A percentile compares a stretch with the other conserved stretches of the same genome.
These are phyloP conservation scores for Xestoiulus laeticollis DNA, from an alignment of 2,888 invertebrate genomes.

Conservation along the genomic window DNA sequence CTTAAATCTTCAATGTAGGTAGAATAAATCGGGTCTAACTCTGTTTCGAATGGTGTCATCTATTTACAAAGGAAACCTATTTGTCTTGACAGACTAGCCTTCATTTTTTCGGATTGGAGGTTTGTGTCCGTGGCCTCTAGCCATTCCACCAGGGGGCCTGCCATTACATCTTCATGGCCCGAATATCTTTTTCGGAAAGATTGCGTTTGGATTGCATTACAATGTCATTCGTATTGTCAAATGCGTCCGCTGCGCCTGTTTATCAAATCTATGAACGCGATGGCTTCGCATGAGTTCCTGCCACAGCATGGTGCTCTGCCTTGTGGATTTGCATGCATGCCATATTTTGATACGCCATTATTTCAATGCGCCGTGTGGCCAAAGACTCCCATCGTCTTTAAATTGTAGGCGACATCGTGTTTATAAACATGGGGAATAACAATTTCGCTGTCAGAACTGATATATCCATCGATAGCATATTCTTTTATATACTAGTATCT, in stretches of 20 bases:
- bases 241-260: slow-evolving; percentile 6
- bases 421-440: slow-evolving; percentile 7
- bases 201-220: slow-evolving; percentile 20
- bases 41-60: slow-evolving; percentile 19
- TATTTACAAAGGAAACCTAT: slow-evolving; percentile 22
- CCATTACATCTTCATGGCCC: slow-evolving; percentile 18
- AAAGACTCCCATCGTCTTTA: not conserved
- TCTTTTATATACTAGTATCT: not conserved
- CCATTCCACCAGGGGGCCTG: slow-evolving; percentile 15
- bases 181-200: slow-evolving; percentile 13
- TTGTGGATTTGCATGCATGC: slow-evolving; percentile 1
- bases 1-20: slow-evolving; percentile 2
- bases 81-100: slow-evolving; percentile 19
- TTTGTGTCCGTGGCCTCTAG: slow-evolving; percentile 8
- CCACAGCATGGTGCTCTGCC: slow-evolving; percentile 5
- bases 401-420: not conserved
- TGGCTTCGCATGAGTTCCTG: not conserved
- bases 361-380: not conserved
- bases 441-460: not conserved
- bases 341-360: slow-evolving; percentile 21
- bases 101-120: slow-evolving; percentile 9
- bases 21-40: slow-evolving; percentile 20
- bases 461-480: not conserved
- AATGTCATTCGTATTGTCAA: slow-evolving; percentile 21
- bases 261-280: not conserved